Conservation (phyloP, 2,797 vertebrate species). For the Hafferia zeledoni region DNA sequence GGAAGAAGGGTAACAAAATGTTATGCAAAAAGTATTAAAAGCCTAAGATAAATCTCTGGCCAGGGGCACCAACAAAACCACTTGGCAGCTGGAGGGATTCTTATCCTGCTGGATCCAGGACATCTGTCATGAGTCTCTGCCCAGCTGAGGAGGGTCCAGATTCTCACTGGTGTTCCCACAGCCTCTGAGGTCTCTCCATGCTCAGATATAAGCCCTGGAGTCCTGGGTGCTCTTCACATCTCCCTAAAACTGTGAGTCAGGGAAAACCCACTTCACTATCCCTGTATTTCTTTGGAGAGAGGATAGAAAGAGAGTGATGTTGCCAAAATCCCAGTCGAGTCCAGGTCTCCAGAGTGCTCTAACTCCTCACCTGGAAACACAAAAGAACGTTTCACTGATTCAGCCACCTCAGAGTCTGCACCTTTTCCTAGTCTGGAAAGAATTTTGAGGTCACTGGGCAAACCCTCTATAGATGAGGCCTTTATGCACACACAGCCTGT, state of each 20-base stretch:
- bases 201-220: neutral
- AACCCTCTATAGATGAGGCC: neutral
- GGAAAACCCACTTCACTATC: neutral
- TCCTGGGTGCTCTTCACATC: neutral
- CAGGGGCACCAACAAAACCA: neutral
- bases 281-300: neutral
- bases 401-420: no score
- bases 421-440: neutral
- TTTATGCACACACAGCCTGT: neutral
- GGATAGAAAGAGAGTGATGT: neutral
- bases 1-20: constrained; percentile 30
- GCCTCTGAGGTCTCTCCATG: neutral
- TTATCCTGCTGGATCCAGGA: neutral
- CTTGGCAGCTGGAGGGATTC: neutral
- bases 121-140: neutral
- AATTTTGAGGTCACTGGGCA: neutral
- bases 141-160: neutral
- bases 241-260: neutral
- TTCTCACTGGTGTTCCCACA: neutral
- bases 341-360: neutral
- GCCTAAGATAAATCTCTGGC: constrained; percentile 28
- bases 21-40: constrained; percentile 53
- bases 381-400: fast-evolving
- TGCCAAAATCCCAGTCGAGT: neutral
- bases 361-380: neutral